Evolutionary conservation across 2,113 vertebrate genomes (phyloP).

Genomic region (Oncorhynchus nerka): DNA sequence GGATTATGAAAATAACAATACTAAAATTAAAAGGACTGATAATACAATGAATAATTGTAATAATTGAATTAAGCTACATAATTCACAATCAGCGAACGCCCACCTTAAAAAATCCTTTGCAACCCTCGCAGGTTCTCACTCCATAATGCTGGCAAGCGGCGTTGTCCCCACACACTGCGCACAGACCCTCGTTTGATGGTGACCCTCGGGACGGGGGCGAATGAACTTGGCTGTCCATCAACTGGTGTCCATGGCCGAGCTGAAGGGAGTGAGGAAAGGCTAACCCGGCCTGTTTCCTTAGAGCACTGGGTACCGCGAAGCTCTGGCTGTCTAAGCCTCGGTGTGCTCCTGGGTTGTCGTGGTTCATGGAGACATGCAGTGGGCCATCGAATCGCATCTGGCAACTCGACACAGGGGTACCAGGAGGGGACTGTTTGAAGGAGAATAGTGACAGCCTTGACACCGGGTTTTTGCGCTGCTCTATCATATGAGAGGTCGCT

Average conservation of each 20-base stretch:
- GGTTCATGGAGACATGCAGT: conserved; percentile 90
- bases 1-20: background rate
- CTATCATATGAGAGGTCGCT: conserved; percentile 92
- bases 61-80: conserved; percentile 39
- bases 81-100: conserved; percentile 37
- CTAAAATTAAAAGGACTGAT: background rate
- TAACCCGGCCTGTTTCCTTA: conserved; percentile 89
- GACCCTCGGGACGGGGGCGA: conserved; percentile 94
- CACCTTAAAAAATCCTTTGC: conserved; percentile 97
- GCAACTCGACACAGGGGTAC: conserved; percentile 94
- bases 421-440: conserved; percentile 96
- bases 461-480: conserved; percentile 93
- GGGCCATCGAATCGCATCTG: conserved; percentile 98
- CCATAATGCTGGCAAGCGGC: conserved; percentile 95
- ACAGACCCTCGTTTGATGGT: conserved; percentile 96
- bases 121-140: conserved; percentile 92
- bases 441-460: conserved; percentile 97
- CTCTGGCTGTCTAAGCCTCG: conserved; percentile 88
- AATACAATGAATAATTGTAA: background rate
- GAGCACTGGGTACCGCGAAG: conserved; percentile 88
- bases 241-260: conserved; percentile 91
- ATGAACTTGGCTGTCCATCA: conserved; percentile 93
- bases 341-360: conserved; percentile 85
- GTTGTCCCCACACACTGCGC: conserved; percentile 97
- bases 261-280: conserved; percentile 92